Evolutionary conservation across 2,888 invertebrate species (phyloP), one percentile per base, ranked within the genome.

Genomic region (Eupeodes latifasciatus): DNA sequence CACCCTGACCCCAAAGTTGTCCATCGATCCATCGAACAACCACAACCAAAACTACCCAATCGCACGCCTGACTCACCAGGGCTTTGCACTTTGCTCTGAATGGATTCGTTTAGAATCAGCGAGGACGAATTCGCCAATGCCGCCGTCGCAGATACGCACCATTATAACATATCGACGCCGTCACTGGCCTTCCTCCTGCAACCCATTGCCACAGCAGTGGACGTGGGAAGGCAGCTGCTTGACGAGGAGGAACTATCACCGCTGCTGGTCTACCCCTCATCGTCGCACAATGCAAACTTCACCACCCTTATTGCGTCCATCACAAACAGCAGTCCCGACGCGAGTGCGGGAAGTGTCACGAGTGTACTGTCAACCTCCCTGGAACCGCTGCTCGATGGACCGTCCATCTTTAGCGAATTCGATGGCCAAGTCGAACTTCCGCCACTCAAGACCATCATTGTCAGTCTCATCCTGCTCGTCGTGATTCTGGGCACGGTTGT

Each of bases 401-500:
- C 90, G 6, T 85, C 90, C 11, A 90, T 89, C 11, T 90, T 90
- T n/a, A 90, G 89, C 14, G 91, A 91, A 12, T 67, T 89, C 47
- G 89, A 89, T 49, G 90, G 75, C 5, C 92, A 91, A n/a, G 91
- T 91, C 16, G 91, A 91, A 10, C 85, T 93, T 77, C 93, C 93
- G 0, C 92, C 93, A 2, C 75, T 93, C 75, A 93, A 94, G 66
- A 94, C 96, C 83, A 95, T 97, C 90, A 92, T 97, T 90, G 95
- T 97, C 90, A 95, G 96, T 85, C 94, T 96, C 89, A 94, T 97
- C 86, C 95, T 97, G 91, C 94, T 97, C 90, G 94, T 96, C 91
- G 96, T 97, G 66, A 97, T 97, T 90, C 93, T 97, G 85, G 96
- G 96, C 89, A 98, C 98, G 5, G 96, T 97, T 88, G 95, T 98